Evolutionary conservation across 2,113 vertebrate genomes (phyloP), one percentile per base, ranked within the genome.

Genomic region (Centropus unirufus): DNA sequence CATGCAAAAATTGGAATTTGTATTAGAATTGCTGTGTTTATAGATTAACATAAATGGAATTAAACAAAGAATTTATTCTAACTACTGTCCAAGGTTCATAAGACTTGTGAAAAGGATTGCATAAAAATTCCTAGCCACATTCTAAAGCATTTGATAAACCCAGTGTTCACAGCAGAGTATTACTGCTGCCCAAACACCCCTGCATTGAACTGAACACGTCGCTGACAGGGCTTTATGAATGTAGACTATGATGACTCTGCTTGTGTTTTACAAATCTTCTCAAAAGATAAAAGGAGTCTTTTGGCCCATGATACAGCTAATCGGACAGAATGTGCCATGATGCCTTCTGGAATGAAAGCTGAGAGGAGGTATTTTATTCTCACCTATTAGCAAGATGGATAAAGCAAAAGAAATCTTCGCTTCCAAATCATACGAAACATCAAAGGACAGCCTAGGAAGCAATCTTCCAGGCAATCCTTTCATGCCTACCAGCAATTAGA

Each of bases 401-500:
- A 96, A 96, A 95, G 92, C 46, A 90, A 91, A 87, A 95, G 88
- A 95, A 90, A 90, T 74, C 83, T 90, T 90, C 3, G 1, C 85
- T 90, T 95, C 88, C 59, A 92, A 90, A 69, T 88, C 51, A 36
- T 46, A 90, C 0, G 1, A 63, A 93, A 97, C 92, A 96, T 97
- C 93, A 97, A 96, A 97, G 79, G 46, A 90, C 24, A 86, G 95
- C 70, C 85, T 83, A 70, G 67, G 95, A 96, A 94, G 93, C 85
- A 94, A 97, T 97, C 85, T 94, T 94, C 90, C 49, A 88, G 92
- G 88, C 83, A 83, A 95, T 77, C 93, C 93, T 97, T 95, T 95
- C 95, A 95, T 97, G 86, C 92, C 96, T 90, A 83, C 72, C 75
- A 90, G 90, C 95, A 97, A 96, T 96, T 92, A 96, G 63, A 94